Percentiles rank a stretch among this genome's conserved stretches.
phyloP scores from a whole-genome alignment of 2,113 vertebrate species.

The Embiotoca jacksoni region DNA sequence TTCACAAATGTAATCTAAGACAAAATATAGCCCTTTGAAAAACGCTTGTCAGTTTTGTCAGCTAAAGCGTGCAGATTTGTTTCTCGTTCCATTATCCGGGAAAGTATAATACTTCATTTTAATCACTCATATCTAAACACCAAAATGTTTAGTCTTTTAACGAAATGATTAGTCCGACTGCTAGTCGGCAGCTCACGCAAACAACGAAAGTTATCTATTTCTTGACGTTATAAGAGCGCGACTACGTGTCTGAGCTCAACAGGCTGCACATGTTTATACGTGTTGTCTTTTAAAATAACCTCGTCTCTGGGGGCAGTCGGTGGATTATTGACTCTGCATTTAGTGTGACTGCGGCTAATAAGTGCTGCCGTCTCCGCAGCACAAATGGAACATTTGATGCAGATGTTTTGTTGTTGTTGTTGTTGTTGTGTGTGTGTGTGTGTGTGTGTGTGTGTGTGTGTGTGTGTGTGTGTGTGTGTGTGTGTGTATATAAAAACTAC shows the following conservation, averaged over 20 bases:
- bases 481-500: not conserved
- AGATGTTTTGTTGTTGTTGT: no score
- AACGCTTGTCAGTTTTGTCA: not conserved
- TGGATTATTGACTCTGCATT: conserved; percentile 34
- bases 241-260: not conserved
- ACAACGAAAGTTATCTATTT: not conserved
- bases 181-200: not conserved
- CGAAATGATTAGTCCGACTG: not conserved
- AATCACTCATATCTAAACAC: not conserved
- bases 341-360: conserved; percentile 37
- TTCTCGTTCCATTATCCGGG: not conserved
- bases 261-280: not conserved
- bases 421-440: not conserved
- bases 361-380: conserved; percentile 13
- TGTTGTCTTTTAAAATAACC: conserved; percentile 18
- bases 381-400: conserved; percentile 21
- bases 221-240: not conserved
- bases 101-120: not conserved
- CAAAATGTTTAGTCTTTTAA: not conserved
- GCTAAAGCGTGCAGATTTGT: not conserved
- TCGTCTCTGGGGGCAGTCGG: conserved; percentile 1
- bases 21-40: not conserved
- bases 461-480: not conserved
- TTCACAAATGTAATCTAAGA: not conserved
- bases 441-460: no score